A percentile compares a stretch with the other conserved stretches of the same genome.
Evolutionary conservation across 1,140 invertebrate species (phyloP).

Genomic region (Eupeodes corollae): DNA sequence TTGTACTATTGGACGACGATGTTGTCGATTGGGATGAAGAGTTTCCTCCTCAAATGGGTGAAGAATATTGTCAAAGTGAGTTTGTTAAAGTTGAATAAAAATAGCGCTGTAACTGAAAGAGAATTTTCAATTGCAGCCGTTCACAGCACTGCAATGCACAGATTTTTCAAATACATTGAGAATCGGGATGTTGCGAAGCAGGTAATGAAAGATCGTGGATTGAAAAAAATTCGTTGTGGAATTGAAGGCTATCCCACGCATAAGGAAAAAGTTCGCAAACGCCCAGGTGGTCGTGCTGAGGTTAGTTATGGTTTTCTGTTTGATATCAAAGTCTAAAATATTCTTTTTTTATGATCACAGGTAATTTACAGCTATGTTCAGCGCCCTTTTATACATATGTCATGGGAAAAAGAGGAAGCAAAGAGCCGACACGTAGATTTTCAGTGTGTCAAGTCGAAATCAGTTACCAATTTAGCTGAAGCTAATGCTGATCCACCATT

Average conservation of each 20-base stretch:
- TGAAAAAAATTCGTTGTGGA: slow-evolving; percentile 98
- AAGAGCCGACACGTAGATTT: slow-evolving; percentile 99
- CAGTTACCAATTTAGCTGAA: slow-evolving; percentile 84
- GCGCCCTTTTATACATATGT: slow-evolving; percentile 98
- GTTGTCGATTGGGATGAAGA: slow-evolving; percentile 98
- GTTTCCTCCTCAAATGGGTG: slow-evolving; percentile 97
- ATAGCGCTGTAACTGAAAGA: neutral
- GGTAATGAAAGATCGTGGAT: slow-evolving; percentile 92
- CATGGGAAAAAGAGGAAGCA: slow-evolving; percentile 99
- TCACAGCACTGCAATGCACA: slow-evolving; percentile 82
- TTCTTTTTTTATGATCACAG: neutral
- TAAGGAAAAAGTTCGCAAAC: slow-evolving; percentile 90
- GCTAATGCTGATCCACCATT: slow-evolving; percentile 77
- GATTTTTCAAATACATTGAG: slow-evolving; percentile 99
- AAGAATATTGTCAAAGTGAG: slow-evolving; percentile 92
- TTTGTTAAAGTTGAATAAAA: slow-evolving; percentile 3
- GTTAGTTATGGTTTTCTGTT: slow-evolving; percentile 42
- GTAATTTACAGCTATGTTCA: slow-evolving; percentile 98
- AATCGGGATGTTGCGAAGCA: slow-evolving; percentile 98
- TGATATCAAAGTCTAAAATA: neutral
- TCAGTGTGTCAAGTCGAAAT: slow-evolving; percentile 90
- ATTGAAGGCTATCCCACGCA: slow-evolving; percentile 99
- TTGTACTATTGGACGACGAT: slow-evolving; percentile 91
- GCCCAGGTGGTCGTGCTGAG: slow-evolving; percentile 82
- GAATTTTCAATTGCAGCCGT: slow-evolving; percentile 46